These are phyloP conservation scores for Elysia chlorotica DNA, from an alignment of 1,140 invertebrate genomes.

Conservation along the genomic window DNA sequence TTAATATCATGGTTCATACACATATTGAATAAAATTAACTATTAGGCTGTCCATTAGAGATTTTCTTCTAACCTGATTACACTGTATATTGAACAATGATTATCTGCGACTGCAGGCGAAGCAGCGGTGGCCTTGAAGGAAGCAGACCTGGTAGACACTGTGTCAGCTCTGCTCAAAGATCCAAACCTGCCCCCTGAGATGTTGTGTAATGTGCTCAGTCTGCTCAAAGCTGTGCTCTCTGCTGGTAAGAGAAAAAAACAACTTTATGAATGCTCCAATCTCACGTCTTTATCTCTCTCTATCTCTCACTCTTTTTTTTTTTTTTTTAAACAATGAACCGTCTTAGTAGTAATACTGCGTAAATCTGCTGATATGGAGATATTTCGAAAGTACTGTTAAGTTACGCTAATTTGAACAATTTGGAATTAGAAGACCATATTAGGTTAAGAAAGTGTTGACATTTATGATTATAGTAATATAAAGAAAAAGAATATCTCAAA, in stretches of 20 bases:
- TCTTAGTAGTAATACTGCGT: too few species aligned
- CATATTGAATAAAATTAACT: neutral
- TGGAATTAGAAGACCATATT: too few species aligned
- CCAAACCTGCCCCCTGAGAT: constrained; percentile 45
- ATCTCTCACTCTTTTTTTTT: neutral
- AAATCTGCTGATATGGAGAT: neutral
- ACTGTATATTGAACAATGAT: too few species aligned
- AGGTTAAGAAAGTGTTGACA: too few species aligned
- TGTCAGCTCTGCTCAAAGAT: constrained; percentile 40
- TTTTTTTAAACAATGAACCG: neutral
- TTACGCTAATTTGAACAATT: too few species aligned
- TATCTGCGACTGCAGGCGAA: constrained; percentile 38
- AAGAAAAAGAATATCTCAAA: too few species aligned
- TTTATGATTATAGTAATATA: too few species aligned
- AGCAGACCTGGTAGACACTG: constrained; percentile 40
- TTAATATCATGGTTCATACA: neutral
- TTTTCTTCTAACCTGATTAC: too few species aligned
- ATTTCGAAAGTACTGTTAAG: neutral
- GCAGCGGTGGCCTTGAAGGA: constrained; percentile 48
- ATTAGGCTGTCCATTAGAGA: too few species aligned
- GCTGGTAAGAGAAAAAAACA: constrained; percentile 37
- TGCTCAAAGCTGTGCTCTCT: constrained; percentile 40
- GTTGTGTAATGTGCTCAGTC: constrained; percentile 48
- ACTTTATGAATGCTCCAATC: neutral
- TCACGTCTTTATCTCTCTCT: neutral